Conservation (phyloP, 2,113 vertebrate genomes). For the Pelusios castaneus region DNA sequence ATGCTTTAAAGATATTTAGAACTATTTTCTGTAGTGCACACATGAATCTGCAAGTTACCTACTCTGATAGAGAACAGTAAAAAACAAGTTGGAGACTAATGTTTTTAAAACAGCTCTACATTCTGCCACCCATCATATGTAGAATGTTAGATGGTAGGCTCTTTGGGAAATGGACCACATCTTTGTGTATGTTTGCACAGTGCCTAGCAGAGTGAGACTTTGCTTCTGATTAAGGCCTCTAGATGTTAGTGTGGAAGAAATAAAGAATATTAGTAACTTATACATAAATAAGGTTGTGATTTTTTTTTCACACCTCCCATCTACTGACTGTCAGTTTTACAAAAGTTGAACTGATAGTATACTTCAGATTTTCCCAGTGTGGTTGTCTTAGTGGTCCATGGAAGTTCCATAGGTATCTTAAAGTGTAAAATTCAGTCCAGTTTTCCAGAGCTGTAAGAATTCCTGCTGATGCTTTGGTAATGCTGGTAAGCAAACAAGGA, state of each 20-base stretch:
- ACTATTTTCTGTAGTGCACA: not conserved
- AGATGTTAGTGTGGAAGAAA: not conserved
- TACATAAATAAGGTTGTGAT: not conserved
- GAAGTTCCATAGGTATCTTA: not conserved
- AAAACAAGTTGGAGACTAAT: not conserved
- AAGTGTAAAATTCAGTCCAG: not conserved
- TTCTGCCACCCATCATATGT: not conserved
- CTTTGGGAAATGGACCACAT: rapidly evolving
- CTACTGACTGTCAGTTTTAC: not conserved
- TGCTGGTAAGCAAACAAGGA: not conserved
- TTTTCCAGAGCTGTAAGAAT: not conserved
- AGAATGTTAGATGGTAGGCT: not conserved
- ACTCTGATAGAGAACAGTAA: not conserved
- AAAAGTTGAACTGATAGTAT: not conserved
- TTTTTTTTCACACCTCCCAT: not conserved
- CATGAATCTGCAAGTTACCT: rapidly evolving
- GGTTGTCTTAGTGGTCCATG: not conserved
- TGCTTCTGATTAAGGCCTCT: rapidly evolving
- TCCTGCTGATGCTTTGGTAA: not conserved
- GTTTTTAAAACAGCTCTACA: not conserved
- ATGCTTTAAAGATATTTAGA: not conserved
- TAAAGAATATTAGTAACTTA: not conserved
- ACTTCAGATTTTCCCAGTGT: rapidly evolving
- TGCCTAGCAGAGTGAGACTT: not conserved
- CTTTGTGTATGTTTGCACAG: not conserved